A percentile compares a stretch with the other conserved stretches of the same genome.
These are phyloP conservation scores for Plebejus melissa DNA, from an alignment of 2,888 invertebrate species.

Conservation along the genomic window DNA sequence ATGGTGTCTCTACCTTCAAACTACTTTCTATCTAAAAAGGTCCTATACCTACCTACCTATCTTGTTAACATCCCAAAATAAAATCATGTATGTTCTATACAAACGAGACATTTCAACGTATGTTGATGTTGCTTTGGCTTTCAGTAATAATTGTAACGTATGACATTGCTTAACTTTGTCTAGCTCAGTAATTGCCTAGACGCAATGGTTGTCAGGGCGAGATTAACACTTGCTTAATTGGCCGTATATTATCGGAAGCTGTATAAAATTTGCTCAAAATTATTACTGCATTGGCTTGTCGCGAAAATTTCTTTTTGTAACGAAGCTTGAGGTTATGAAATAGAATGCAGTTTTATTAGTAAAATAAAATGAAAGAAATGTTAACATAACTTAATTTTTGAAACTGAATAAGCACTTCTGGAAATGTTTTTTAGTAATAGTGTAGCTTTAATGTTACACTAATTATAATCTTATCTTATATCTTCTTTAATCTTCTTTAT, in stretches of 20 bases:
- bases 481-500: too few species aligned
- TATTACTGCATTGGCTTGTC: not conserved
- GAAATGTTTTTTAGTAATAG: too few species aligned
- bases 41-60: too few species aligned
- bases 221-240: slow-evolving; percentile 75
- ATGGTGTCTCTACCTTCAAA: too few species aligned
- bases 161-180: slow-evolving; percentile 25
- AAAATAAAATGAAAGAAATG: too few species aligned
- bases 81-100: not conserved
- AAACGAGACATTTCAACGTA: not conserved
- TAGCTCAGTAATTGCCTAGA: slow-evolving; percentile 28
- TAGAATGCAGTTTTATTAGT: too few species aligned
- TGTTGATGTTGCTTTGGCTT: not conserved
- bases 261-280: slow-evolving; percentile 4
- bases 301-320: not conserved
- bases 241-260: slow-evolving; percentile 60
- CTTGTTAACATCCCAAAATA: not conserved
- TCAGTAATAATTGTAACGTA: slow-evolving; percentile 5
- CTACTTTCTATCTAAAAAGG: too few species aligned
- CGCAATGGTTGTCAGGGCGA: slow-evolving; percentile 30
- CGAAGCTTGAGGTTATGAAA: not conserved
- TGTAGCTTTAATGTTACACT: too few species aligned
- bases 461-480: too few species aligned
- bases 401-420: too few species aligned
- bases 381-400: too few species aligned